Conservation (phyloP, 2,797 vertebrate species). For the Morelia viridis region DNA sequence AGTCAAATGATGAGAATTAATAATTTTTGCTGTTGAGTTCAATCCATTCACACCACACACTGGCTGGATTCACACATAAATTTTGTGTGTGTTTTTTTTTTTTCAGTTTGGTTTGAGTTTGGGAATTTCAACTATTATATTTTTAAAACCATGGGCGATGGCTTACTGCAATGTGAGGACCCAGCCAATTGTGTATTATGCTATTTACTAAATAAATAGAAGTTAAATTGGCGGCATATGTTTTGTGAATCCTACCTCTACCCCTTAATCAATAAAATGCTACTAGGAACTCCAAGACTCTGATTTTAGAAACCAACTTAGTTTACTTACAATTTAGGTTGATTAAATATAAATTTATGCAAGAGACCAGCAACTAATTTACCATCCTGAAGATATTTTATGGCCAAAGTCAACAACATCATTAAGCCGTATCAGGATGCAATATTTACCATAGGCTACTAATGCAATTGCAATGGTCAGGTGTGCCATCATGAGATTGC, state of each 20-base stretch:
- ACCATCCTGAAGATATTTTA: neutral
- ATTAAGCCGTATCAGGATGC: neutral
- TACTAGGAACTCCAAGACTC: neutral
- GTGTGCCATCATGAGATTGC: neutral
- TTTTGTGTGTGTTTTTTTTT: no score
- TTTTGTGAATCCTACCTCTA: no score
- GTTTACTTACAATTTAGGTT: neutral
- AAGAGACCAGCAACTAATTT: neutral
- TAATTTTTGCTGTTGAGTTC: neutral
- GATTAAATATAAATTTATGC: neutral
- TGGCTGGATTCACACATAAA: no score
- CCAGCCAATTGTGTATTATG: no score
- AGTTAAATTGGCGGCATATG: no score
- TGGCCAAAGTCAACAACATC: neutral
- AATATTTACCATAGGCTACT: neutral
- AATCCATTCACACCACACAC: neutral
- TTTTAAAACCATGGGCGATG: no score
- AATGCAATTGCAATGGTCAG: neutral
- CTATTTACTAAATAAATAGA: no score
- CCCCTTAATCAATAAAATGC: neutral
- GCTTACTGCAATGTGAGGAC: no score
- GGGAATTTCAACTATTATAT: no score
- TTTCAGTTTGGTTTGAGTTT: no score
- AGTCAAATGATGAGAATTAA: neutral
- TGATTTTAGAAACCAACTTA: neutral